phyloP scores from a whole-genome alignment of 2,888 invertebrate species.

The Amaurobius ferox region DNA sequence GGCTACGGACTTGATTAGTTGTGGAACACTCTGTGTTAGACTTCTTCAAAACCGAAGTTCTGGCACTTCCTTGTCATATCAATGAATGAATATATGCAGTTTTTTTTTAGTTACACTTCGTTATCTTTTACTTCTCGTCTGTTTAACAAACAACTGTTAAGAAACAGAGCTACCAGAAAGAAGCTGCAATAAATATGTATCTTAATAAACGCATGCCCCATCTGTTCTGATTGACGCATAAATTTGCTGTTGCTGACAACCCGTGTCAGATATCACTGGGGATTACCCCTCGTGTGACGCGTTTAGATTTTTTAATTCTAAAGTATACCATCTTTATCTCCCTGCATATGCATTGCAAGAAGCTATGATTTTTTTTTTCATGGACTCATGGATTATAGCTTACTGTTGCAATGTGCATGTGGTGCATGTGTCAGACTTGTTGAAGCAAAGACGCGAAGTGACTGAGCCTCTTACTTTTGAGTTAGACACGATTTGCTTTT shows the following conservation, averaged over 20 bases:
- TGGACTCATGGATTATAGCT: no score
- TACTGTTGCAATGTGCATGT: no score
- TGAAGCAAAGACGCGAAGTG: no score
- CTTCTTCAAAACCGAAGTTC: neutral
- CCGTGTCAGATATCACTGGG: constrained; percentile 4
- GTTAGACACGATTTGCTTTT: no score
- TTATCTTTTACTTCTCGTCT: neutral
- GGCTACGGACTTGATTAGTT: no score
- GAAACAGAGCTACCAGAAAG: neutral
- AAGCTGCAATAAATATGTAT: neutral
- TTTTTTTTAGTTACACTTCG: neutral
- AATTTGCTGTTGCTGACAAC: neutral
- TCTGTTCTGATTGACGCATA: constrained; percentile 6
- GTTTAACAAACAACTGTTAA: neutral
- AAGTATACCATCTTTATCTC: no score
- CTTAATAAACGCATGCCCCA: neutral
- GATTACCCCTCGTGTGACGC: constrained; percentile 6
- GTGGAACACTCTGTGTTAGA: no score
- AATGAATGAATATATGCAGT: neutral
- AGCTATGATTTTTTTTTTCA: no score
- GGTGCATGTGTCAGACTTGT: no score
- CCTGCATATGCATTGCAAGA: no score
- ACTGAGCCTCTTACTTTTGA: no score
- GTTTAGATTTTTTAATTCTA: no score
- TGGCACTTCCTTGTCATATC: neutral